Evolutionary conservation across 2,797 vertebrate species (phyloP), one percentile per base, ranked within the genome.

Genomic region (Lacerta agilis): DNA sequence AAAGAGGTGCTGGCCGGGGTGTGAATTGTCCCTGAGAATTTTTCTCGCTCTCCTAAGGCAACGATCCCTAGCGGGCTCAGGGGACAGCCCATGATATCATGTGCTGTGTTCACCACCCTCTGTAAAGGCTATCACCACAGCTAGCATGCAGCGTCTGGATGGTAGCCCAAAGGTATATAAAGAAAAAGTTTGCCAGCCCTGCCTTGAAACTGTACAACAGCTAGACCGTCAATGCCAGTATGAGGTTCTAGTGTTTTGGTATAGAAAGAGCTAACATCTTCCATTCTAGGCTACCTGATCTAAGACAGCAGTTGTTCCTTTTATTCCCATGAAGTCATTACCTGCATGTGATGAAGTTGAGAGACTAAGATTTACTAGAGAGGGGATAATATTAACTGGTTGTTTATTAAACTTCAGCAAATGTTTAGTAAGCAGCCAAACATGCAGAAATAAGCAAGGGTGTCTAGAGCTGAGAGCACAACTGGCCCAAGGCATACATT

Each of bases 391-490:
- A 69, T 86, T 79, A 0, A 0, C 73, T 0, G 49, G 0, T 71
- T 88, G 87, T 13, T 0, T 0, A 0, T 88, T 0, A 0, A 87
- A 80, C 78, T 1, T 1, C 83, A 91, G 88, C 82, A 90, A 94
- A 90, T 92, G 79, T 93, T 94, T 95, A 93, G 43, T 90, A 69
- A 86, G 76, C 75, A 71, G 82, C 71, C 18, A 3, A 86, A 5
- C 38, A 92, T 86, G 86, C 86, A 58, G 0, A 9, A 69, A 61
- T 0, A 36, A 64, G 66, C 33, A 64, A 82, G 33, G 18, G 4
- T 27, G 87, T 29, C 25, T n/a, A 29, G 78, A 86, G 69, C 17
- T 64, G 0, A 27, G 41, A 49, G 0, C n/a, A 81, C 0, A 1
- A 66, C 81, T 55, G 55, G 49, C 69, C 80, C 90, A 87, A 77